Conservation (phyloP, 1,140 invertebrate genomes). For the Drosophila carrolli region DNA sequence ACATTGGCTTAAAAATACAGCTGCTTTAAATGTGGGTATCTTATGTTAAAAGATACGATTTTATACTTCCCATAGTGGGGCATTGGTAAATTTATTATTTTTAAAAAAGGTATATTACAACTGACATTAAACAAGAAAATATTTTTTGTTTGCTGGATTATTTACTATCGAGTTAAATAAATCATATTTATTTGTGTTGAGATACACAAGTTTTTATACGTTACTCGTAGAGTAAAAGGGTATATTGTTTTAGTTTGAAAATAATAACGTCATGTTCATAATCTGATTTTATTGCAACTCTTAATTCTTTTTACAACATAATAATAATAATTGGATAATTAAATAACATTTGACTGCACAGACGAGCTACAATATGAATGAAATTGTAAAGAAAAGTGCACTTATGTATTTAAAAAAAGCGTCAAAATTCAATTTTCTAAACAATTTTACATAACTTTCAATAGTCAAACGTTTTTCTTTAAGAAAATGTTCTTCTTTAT, state of each 20-base stretch:
- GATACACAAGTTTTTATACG: background rate
- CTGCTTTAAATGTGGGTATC: background rate
- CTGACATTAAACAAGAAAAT: no score
- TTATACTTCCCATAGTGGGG: no score
- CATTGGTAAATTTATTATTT: no score
- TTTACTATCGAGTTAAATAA: background rate
- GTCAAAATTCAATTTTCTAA: no score
- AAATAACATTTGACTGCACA: no score
- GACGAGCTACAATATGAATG: no score
- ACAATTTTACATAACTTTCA: no score
- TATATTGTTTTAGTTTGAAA: background rate
- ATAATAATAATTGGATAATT: no score
- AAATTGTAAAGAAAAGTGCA: no score
- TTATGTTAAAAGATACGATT: background rate
- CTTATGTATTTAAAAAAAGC: background rate
- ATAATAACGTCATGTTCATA: background rate
- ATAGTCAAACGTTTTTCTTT: background rate
- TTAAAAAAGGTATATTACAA: no score
- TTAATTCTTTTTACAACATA: background rate
- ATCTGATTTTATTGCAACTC: background rate
- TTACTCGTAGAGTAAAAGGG: no score
- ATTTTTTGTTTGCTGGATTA: background rate
- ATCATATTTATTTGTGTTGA: background rate
- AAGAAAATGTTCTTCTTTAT: background rate
- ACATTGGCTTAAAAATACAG: background rate